phyloP scores from a whole-genome alignment of 2,888 invertebrate genomes.

The Macropis europaea region DNA sequence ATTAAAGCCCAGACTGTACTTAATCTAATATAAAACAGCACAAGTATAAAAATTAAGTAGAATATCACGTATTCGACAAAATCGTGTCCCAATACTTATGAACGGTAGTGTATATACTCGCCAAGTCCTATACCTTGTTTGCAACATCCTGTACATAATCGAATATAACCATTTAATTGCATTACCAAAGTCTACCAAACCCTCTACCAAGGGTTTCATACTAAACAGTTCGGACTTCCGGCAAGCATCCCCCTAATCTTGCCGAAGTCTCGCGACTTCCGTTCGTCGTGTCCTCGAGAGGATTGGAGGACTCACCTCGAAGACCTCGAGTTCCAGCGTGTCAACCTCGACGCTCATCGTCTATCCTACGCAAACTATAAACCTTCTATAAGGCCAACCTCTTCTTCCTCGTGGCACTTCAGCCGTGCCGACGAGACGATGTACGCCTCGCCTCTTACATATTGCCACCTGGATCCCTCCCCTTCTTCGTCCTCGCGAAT shows the following conservation, averaged over 20 bases:
- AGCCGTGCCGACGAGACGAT: conserved; percentile 70
- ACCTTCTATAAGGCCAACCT: conserved; percentile 72
- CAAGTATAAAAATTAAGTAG: no score
- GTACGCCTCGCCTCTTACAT: conserved; percentile 68
- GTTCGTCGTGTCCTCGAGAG: conserved; percentile 61
- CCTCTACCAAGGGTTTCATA: background rate
- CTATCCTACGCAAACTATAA: conserved; percentile 73
- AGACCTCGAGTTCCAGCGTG: conserved; percentile 79
- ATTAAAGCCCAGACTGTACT: no score
- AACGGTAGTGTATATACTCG: no score
- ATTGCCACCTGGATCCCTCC: conserved; percentile 62
- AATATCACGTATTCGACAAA: no score
- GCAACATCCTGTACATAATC: no score
- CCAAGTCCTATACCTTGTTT: no score
- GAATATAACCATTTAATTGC: background rate
- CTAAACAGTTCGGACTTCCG: conserved; percentile 3
- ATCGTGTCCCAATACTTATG: no score
- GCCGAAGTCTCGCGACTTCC: conserved; percentile 40
- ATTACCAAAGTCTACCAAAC: background rate
- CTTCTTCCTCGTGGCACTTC: conserved; percentile 72
- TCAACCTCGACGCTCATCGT: conserved; percentile 77
- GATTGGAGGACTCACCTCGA: conserved; percentile 76
- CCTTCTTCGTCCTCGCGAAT: conserved; percentile 60
- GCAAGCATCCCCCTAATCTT: conserved; percentile 5
- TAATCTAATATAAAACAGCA: no score